Conservation (phyloP, 2,797 vertebrate genomes). For the Sternotherus odoratus region DNA sequence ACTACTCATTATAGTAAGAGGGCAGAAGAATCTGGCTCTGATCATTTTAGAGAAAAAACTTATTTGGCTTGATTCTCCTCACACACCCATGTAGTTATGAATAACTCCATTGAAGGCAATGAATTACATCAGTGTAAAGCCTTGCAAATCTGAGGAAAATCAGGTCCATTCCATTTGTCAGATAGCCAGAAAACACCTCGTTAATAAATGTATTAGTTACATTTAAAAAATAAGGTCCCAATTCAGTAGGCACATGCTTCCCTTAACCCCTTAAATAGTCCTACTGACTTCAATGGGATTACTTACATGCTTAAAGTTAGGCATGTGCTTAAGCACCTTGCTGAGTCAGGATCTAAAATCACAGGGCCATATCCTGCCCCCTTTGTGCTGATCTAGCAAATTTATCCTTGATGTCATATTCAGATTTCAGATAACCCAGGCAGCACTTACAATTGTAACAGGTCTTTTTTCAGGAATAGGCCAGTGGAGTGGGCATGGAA, state of each 20-base stretch:
- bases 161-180: not conserved
- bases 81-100: not conserved
- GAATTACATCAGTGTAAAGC: not conserved
- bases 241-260: not conserved
- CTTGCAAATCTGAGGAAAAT: not conserved
- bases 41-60: not conserved
- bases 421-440: not conserved
- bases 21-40: not conserved
- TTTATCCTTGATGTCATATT: not conserved
- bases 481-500: not conserved
- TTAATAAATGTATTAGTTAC: not conserved
- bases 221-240: not conserved
- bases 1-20: not conserved
- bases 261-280: not conserved
- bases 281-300: not conserved
- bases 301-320: not conserved
- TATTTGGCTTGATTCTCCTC: not conserved
- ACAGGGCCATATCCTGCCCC: fast-evolving
- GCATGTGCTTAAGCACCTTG: not conserved
- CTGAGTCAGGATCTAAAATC: not conserved
- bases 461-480: not conserved
- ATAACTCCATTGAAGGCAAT: not conserved
- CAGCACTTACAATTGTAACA: not conserved
- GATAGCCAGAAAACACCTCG: not conserved
- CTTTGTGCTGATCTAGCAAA: not conserved